Base-by-base conservation (phyloP, 2,113 vertebrate species). In the Oncorhynchus masou region DNA sequence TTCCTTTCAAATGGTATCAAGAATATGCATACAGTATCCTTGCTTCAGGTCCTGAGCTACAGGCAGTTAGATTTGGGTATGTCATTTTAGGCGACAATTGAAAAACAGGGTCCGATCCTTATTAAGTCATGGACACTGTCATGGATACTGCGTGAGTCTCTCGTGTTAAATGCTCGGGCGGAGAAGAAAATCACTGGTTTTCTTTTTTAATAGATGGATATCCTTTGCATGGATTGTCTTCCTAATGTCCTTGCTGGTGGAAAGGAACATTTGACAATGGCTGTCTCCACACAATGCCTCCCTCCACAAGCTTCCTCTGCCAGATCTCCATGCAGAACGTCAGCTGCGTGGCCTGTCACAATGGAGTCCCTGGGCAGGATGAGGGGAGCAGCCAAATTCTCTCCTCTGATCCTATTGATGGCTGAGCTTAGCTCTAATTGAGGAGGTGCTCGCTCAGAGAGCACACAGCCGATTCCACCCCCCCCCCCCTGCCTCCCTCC, bases 351-450 rank as follows among this genome's bases (percentile, higher is more conserved):
- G 67, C 57, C 70, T 49, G 69, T 79, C 60, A 65, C 34, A n/a
- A 60, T 70, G 84, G 39, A 67, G 65, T 68, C 69, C 54, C 73
- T 59, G 60, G 49, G 20, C 64, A 75, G 68, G 45, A 68, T 65
- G 75, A 81, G 77, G 67, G n/a, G 71, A 76, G 81, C 73, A 71
- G 76, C 82, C 80, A 85, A 79, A 88, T 88, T 80, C 80, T 88
- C 84, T 79, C 25, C 74, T 85, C 76, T 79, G 76, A 89, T 87
- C 81, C 77, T 75, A 83, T 74, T 87, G 82, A 88, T 86, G 86
- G 88, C 72, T 69, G 12, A 85, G 83, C 81, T 88, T 83, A 82
- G 71, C 81, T 83, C 71, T 89, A 91, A 92, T 92, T 86, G 85
- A 86, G 71, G 81, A 87, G 85, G 84, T 77, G 76, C 75, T 77